Evolutionary conservation across 2,797 vertebrate genomes (phyloP).

Genomic region (Premnoplex brunnescens): DNA sequence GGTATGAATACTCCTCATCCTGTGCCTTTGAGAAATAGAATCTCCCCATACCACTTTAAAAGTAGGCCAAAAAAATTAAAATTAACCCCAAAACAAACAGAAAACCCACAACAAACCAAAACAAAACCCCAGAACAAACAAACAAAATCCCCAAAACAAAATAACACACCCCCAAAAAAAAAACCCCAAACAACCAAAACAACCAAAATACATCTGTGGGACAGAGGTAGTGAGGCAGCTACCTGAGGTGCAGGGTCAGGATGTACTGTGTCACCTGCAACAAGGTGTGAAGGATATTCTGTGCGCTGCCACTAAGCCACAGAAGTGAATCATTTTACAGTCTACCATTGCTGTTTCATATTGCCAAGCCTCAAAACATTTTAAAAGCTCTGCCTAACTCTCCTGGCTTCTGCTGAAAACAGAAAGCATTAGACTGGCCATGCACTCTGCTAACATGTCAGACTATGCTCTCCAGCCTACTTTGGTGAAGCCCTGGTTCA

Average conservation of each 20-base stretch:
- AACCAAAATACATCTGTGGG: background rate
- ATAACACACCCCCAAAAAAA: background rate
- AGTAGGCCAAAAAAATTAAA: background rate
- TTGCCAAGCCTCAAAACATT: constrained; percentile 10
- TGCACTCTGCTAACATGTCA: background rate
- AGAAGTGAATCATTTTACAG: background rate
- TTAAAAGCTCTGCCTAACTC: background rate
- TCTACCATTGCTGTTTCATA: background rate
- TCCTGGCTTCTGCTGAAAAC: background rate
- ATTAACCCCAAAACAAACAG: background rate
- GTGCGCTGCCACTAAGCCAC: background rate
- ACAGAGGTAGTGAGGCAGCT: background rate
- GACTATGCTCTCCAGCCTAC: background rate
- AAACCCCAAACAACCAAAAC: rapidly evolving
- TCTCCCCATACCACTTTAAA: background rate
- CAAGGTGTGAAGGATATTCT: background rate
- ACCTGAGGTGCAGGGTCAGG: background rate
- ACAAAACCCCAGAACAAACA: background rate
- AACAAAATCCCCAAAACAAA: background rate
- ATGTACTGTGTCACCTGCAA: background rate
- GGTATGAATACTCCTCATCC: background rate
- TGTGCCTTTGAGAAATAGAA: background rate
- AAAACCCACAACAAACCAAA: background rate
- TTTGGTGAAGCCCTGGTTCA: background rate
- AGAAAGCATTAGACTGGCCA: background rate